Evolutionary conservation across 2,113 vertebrate species (phyloP), one percentile per base, ranked within the genome.

Genomic region (Eubucco bourcierii): DNA sequence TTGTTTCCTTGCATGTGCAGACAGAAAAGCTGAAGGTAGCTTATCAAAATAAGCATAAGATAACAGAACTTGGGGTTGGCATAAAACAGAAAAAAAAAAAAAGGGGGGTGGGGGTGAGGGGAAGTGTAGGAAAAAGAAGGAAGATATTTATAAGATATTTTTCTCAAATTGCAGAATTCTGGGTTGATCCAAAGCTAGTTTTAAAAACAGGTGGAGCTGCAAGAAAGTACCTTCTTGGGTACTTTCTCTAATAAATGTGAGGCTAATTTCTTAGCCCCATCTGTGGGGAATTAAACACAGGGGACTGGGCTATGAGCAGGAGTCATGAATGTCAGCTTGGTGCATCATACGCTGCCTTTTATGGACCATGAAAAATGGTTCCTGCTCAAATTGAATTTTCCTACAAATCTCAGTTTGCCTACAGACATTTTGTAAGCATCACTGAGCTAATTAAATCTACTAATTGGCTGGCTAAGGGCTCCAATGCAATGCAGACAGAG

Each of bases 1-100:
- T 97, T 97, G 83, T 90, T 96, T 96, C 90, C 85, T 95, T 97
- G 94, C 97, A 89, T 97, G 96, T 97, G 97, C 94, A 95, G 96
- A 86, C 97, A 97, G 86, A 97, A 95, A 96, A 94, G 77, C 58
- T 95, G 90, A 93, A 88, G 90, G 92, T 94, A 89, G 90, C 94
- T 95, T 95, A 97, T 97, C 96, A 95, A 94, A 97, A 90, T 94
- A 93, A 90, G 80, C 92, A 33, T 88, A 95, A 97, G 95, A 96
- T 96, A 97, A 95, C 91, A 95, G 79, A 94, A 87, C 41, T 70
- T 47, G 50, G 19, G 24, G 23, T 74, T 88, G 77, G 66, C 55
- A 29, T 0, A 7, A 7, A 13, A 39, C 76, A 64, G 71, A 24
- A 64, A 29, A 80, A 10, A n/a, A 53, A 55, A 80, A 75, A 23